These are phyloP conservation scores for Luperina nickerlii DNA, from an alignment of 2,888 invertebrate genomes.

Conservation along the genomic window DNA sequence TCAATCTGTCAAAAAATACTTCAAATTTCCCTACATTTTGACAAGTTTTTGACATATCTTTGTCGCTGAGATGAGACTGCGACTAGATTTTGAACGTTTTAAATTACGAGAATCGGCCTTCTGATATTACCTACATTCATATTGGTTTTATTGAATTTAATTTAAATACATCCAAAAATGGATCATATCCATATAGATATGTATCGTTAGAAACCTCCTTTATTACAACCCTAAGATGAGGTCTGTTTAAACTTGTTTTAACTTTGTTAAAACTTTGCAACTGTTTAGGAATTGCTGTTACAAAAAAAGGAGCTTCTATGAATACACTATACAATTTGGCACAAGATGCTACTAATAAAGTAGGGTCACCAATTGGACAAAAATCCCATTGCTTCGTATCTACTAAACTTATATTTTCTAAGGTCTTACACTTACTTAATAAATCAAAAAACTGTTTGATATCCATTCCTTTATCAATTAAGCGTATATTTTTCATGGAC, in stretches of 20 bases:
- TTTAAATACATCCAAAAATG: slow-evolving; percentile 78
- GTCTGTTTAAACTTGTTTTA: slow-evolving; percentile 69
- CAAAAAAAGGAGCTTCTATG: slow-evolving; percentile 72
- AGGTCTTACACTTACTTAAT: slow-evolving; percentile 76
- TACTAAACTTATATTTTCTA: slow-evolving; percentile 81
- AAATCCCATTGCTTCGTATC: slow-evolving; percentile 67
- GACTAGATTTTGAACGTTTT: too few relatives aligned
- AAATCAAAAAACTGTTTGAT: slow-evolving; percentile 75
- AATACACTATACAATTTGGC: slow-evolving; percentile 77
- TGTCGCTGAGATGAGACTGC: too few relatives aligned
- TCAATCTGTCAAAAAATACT: too few relatives aligned
- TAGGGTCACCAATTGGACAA: slow-evolving; percentile 71
- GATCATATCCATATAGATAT: slow-evolving; percentile 72
- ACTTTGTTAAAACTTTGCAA: slow-evolving; percentile 71
- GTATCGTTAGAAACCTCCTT: slow-evolving; percentile 53
- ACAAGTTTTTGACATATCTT: too few relatives aligned
- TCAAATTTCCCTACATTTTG: too few relatives aligned
- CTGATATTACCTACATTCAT: slow-evolving; percentile 3
- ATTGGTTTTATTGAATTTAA: slow-evolving; percentile 76
- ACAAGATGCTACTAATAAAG: slow-evolving; percentile 76
- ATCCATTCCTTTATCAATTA: slow-evolving; percentile 77
- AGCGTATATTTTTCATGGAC: slow-evolving; percentile 79
- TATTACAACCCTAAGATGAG: slow-evolving; percentile 71
- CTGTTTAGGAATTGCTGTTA: slow-evolving; percentile 64
- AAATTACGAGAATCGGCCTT: too few relatives aligned